A percentile compares a stretch with the other conserved stretches of the same genome.
phyloP scores from a whole-genome alignment of 2,888 invertebrate genomes.

The Mesorhabditis spiculigera region DNA sequence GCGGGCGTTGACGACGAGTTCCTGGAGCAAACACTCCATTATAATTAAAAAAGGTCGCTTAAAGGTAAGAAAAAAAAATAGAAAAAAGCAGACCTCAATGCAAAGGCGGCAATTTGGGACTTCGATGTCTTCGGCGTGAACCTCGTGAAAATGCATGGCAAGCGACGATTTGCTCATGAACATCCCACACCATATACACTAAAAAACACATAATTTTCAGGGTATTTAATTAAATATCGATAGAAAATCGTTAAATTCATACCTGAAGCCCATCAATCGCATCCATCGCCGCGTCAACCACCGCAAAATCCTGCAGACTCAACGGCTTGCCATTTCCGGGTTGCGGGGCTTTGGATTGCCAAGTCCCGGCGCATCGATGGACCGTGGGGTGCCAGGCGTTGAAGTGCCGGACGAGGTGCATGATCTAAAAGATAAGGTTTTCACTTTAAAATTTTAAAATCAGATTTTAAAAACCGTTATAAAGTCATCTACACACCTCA shows the following conservation, averaged over 20 bases:
- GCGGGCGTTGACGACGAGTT: slow-evolving; percentile 53
- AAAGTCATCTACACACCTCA: slow-evolving; percentile 26
- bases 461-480: not conserved
- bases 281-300: slow-evolving; percentile 41
- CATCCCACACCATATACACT: slow-evolving; percentile 51
- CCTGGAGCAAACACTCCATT: slow-evolving; percentile 20
- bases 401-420: slow-evolving; percentile 56
- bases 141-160: slow-evolving; percentile 56
- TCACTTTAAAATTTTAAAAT: slow-evolving; percentile 6
- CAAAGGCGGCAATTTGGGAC: slow-evolving; percentile 56
- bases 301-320: slow-evolving; percentile 48
- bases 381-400: slow-evolving; percentile 57
- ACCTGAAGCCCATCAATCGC: slow-evolving; percentile 48
- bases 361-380: slow-evolving; percentile 55
- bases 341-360: slow-evolving; percentile 26
- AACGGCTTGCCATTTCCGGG: slow-evolving; percentile 18
- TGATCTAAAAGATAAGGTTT: slow-evolving; percentile 35
- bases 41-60: not conserved
- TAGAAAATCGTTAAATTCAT: not conserved
- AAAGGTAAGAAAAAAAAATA: not conserved
- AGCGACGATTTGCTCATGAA: slow-evolving; percentile 44
- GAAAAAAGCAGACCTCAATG: slow-evolving; percentile 26
- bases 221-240: too few species aligned
- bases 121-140: slow-evolving; percentile 52
- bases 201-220: not conserved